phyloP scores from a whole-genome alignment of 2,888 invertebrate genomes.

The Andrena hattorfiana region DNA sequence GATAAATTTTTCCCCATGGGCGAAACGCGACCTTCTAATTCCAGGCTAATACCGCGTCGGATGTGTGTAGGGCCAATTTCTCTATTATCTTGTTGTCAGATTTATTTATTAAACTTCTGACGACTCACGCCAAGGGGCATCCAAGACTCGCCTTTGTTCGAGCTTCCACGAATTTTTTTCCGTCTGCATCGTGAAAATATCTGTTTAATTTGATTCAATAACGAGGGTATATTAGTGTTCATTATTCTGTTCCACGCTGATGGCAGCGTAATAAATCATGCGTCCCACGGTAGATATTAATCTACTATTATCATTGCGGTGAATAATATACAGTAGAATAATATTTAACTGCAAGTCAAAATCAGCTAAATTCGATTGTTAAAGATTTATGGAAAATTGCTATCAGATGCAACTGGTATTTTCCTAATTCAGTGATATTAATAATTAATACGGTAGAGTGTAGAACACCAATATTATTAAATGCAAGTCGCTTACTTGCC shows the following conservation, averaged over 20 bases:
- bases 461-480: not conserved
- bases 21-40: slow-evolving; percentile 76
- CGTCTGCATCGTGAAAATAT: not conserved
- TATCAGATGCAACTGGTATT: not conserved
- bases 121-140: slow-evolving; percentile 65
- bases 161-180: slow-evolving; percentile 17
- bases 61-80: slow-evolving; percentile 82
- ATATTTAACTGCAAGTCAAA: not conserved
- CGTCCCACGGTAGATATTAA: not conserved
- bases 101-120: slow-evolving; percentile 81
- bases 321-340: not conserved
- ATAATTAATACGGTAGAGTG: not conserved
- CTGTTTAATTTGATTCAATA: not conserved
- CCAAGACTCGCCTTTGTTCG: slow-evolving; percentile 66
- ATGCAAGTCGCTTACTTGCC: not conserved
- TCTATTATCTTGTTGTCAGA: slow-evolving; percentile 82
- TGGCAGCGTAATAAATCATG: not conserved
- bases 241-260: not conserved
- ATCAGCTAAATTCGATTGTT: not conserved
- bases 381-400: not conserved
- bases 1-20: slow-evolving; percentile 30
- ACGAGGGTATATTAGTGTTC: not conserved
- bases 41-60: slow-evolving; percentile 77
- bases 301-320: not conserved
- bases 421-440: not conserved